Conservation (phyloP, 1,140 invertebrate genomes). For the Caenorhabditis briggsae region DNA sequence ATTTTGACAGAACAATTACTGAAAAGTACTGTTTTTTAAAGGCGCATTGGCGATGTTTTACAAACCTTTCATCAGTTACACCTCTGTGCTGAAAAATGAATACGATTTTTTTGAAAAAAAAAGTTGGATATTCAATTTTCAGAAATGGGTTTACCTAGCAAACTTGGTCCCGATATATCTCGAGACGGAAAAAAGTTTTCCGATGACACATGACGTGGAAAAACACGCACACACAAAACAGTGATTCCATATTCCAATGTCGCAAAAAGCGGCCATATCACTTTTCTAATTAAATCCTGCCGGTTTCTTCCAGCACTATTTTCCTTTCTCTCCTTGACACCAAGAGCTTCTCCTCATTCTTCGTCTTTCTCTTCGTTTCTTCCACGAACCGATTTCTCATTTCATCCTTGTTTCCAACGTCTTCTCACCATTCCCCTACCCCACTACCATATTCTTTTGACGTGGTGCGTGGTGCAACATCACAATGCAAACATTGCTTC, state of each 20-base stretch:
- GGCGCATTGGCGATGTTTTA: too few species aligned
- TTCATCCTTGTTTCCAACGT: slow-evolving; percentile 32
- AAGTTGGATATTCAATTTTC: too few species aligned
- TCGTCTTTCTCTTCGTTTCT: neutral
- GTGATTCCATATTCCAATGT: neutral
- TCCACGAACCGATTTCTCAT: neutral
- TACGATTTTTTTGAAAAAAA: too few species aligned
- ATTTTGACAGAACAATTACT: too few species aligned
- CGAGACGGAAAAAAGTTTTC: neutral
- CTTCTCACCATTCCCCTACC: neutral
- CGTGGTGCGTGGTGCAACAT: slow-evolving; percentile 49
- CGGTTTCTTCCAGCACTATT: neutral
- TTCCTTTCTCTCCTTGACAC: neutral
- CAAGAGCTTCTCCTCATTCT: slow-evolving; percentile 1
- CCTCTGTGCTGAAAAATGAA: too few species aligned
- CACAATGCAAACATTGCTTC: slow-evolving; percentile 51
- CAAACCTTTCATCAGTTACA: too few species aligned
- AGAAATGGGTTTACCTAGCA: too few species aligned
- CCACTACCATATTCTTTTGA: slow-evolving; percentile 54
- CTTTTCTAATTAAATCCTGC: slow-evolving; percentile 46
- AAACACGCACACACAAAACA: neutral
- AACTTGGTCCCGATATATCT: too few species aligned
- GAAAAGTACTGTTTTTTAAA: too few species aligned
- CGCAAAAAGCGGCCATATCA: neutral
- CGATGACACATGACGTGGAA: slow-evolving; percentile 16